Evolutionary conservation across 2,888 invertebrate genomes (phyloP), one percentile per base, ranked within the genome.

Genomic region (Odontocerum albicorne): DNA sequence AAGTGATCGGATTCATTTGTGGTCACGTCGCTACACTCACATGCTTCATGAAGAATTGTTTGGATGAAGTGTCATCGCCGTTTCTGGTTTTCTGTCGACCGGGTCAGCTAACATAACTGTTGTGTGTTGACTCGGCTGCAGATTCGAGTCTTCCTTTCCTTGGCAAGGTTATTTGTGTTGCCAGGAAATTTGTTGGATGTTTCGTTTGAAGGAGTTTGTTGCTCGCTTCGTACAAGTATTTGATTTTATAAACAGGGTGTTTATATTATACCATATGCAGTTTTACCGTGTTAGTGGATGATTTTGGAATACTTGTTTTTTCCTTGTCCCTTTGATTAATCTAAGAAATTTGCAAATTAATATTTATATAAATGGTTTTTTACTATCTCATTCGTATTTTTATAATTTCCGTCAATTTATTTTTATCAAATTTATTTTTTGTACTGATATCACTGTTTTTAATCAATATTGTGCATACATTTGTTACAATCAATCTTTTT

Each of bases 201-300:
- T 31, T 21, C 21, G 10, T 31, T 35, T 43, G 43, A 13, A 33
- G 27, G 49, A 32, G 42, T 31, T 19, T 17, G 39, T 16, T 33
- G 19, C 49, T 49, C 33, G 31, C 49, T 49, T 38, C 44, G 42
- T 54, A 50, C 43, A 42, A 56, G 35, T 52, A 31, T 59, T 55
- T 59, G 27, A 52, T 59, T 59, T 59, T 45, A 44, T 55, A 52
- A 55, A 59, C 59, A 59, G 59, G 59, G 59, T 59, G 59, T 49
- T 31, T 31, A 32, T 50, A 20, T 50, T 56, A 32, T 19, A 36
- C 21, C 17, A 13, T 47, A 36, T 21, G 12, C 40, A 40, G 20
- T 40, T 40, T n/a, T 40, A 40, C 40, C 21, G 40, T n/a, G 40
- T 35, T 13, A 8, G 10, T 8, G 16, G 4, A 40, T 4, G n/a